phyloP scores from a whole-genome alignment of 1,140 invertebrate species.

The Dolichoris vasculosae region DNA sequence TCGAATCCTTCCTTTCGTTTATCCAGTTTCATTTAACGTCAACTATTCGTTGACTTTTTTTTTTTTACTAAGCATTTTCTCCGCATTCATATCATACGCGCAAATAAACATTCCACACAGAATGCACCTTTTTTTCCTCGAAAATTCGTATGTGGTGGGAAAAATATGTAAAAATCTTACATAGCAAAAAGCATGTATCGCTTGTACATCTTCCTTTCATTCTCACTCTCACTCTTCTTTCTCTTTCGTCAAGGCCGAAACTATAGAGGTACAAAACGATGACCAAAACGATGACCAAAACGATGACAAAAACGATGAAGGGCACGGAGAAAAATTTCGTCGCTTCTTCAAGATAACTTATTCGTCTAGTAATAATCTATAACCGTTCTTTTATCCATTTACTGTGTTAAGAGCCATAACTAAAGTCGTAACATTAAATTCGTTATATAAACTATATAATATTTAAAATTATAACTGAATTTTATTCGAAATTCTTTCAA shows the following conservation, averaged over 20 bases:
- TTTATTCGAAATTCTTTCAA: background rate
- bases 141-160: constrained; percentile 30
- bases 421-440: background rate
- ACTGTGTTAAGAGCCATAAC: background rate
- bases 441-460: background rate
- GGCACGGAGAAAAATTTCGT: background rate
- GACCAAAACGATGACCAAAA: background rate
- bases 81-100: background rate
- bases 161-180: constrained; percentile 41
- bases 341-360: background rate
- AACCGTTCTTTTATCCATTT: no score
- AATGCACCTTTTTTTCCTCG: constrained; percentile 20
- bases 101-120: constrained; percentile 1
- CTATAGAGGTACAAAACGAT: background rate
- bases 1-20: background rate
- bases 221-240: background rate
- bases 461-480: background rate
- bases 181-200: constrained; percentile 20
- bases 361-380: no score
- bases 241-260: constrained; percentile 23
- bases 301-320: constrained; percentile 4
- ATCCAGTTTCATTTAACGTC: constrained; percentile 6
- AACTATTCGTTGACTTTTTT: constrained; percentile 43
- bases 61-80: constrained; percentile 47
- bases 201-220: background rate